Conservation (phyloP, 2,113 vertebrate genomes). For the Coptodon rendalli region DNA sequence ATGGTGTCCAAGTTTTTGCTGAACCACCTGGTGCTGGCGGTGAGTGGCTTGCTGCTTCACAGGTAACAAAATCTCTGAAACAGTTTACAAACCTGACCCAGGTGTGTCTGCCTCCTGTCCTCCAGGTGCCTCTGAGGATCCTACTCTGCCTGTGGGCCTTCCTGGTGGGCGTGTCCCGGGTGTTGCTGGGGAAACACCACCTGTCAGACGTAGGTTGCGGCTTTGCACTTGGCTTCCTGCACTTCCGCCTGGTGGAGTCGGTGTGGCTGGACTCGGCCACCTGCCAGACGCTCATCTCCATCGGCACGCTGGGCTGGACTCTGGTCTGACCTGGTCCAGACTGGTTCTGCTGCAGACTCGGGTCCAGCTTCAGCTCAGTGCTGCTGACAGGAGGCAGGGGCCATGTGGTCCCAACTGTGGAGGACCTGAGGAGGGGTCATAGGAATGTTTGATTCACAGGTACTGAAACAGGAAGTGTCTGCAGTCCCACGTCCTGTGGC, state of each 20-base stretch:
- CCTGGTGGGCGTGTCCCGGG: slow-evolving; percentile 80
- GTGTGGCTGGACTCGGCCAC: slow-evolving; percentile 89
- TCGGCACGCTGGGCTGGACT: slow-evolving; percentile 74
- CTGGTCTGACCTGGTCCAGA: slow-evolving; percentile 3
- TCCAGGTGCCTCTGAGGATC: slow-evolving; percentile 80
- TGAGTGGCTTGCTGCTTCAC: background rate
- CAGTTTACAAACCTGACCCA: background rate
- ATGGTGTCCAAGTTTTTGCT: slow-evolving; percentile 93
- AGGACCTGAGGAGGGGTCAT: background rate
- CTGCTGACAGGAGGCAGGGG: background rate
- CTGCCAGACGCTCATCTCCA: slow-evolving; percentile 88
- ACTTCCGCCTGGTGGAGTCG: slow-evolving; percentile 89
- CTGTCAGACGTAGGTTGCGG: slow-evolving; percentile 86
- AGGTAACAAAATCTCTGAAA: background rate
- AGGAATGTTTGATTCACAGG: background rate
- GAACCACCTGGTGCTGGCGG: slow-evolving; percentile 87
- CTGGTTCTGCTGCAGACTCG: background rate
- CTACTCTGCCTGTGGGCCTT: slow-evolving; percentile 90
- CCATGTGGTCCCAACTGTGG: background rate
- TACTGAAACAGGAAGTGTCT: background rate
- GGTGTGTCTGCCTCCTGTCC: background rate
- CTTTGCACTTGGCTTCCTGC: slow-evolving; percentile 84
- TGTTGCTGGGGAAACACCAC: slow-evolving; percentile 89
- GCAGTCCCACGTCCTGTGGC: background rate
- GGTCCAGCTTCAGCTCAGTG: background rate